Evolutionary conservation across 2,113 vertebrate genomes (phyloP), one percentile per base, ranked within the genome.

Genomic region (Capreolus pygargus): DNA sequence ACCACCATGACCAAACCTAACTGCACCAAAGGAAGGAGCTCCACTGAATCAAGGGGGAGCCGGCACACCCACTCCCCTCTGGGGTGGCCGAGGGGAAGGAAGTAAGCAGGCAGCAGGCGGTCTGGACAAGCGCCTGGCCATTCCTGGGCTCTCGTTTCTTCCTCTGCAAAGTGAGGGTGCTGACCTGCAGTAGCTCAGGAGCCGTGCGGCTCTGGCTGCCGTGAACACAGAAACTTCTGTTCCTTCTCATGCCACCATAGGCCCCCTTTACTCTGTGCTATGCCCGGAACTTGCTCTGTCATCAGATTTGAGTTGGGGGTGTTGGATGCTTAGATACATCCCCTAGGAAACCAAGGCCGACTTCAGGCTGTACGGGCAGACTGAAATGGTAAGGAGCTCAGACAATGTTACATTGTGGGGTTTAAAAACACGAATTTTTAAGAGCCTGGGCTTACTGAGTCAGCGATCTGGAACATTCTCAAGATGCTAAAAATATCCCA

Each of bases 391-490:
- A 94, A 92, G 50, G 81, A 70, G 45, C 76, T 96, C 9, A 97
- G 76, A 98, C 97, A 98, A 97, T 98, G 95, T 86, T 11, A 84
- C 95, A 96, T 97, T 98, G 98, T 98, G 60, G 81, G 27, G 54
- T 91, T 95, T 87, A 78, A 94, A 97, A 98, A 74, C 94, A 97
- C 0, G n/a, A 96, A 98, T 97, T 98, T 97, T 95, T 93, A 97
- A 97, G 60, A 96, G 96, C 91, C 81, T 96, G 95, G 94, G 89
- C 88, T 97, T 93, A 97, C 96, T 98, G 96, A 98, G 94, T 98
- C 97, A 98, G 95, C 94, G 10, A 95, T 97, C 94, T 95, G 93
- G 97, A 97, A 98, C 97, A 97, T 98, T 98, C 98, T 97, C 97
- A 95, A 97, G 76, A 93, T 45, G 78, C 97, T 98, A 98, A 97